phyloP scores from a whole-genome alignment of 92 coral and sea anemone species.

The Ricordea florida region DNA sequence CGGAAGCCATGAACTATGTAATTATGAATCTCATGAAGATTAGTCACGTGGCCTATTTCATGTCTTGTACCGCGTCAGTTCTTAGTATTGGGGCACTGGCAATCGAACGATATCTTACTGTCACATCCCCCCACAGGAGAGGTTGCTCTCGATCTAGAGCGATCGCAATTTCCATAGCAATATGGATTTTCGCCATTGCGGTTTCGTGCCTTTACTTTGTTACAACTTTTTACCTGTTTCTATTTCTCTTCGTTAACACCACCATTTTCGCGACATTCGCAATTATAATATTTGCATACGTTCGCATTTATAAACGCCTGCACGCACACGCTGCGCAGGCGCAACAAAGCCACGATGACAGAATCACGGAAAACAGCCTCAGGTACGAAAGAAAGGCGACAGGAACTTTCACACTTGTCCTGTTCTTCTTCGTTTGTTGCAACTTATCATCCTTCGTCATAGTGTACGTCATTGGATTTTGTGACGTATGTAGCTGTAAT shows the following conservation, averaged over 20 bases:
- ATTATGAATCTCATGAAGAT: conserved; percentile 5
- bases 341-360: conserved; percentile 19
- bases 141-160: conserved; percentile 55
- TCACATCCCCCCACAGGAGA: conserved; percentile 70
- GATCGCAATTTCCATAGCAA: conserved; percentile 52
- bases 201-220: conserved; percentile 77
- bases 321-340: conserved; percentile 50
- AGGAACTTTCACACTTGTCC: no score
- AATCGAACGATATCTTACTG: conserved; percentile 82
- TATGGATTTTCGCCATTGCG: conserved; percentile 78
- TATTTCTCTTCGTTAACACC: conserved; percentile 83
- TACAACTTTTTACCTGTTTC: conserved; percentile 76
- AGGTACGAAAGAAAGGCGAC: no score
- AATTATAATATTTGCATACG: conserved; percentile 58
- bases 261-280: conserved; percentile 71
- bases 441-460: conserved; percentile 70
- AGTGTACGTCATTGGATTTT: conserved; percentile 75
- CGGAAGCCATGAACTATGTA: conserved; percentile 55
- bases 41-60: conserved; percentile 72
- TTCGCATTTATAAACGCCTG: conserved; percentile 56
- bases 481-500: conserved; percentile 68
- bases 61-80: conserved; percentile 85
- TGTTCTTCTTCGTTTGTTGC: conserved; percentile 56
- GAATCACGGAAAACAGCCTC: conserved; percentile 13
- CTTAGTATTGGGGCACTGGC: conserved; percentile 85